Evolutionary conservation across 2,797 vertebrate species (phyloP).

Genomic region (Alosa sapidissima): DNA sequence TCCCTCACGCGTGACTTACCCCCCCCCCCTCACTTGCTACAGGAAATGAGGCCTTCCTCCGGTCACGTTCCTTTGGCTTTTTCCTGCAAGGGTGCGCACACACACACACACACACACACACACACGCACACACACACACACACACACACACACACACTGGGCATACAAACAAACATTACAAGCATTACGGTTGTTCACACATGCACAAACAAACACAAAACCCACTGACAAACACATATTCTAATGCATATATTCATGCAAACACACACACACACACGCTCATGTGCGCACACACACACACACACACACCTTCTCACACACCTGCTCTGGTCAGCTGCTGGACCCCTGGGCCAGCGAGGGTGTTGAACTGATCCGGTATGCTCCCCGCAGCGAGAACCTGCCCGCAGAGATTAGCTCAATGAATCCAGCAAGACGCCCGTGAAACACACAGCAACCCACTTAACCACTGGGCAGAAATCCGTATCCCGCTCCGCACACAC

Average conservation of each 20-base stretch:
- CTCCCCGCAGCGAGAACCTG: conserved; percentile 27
- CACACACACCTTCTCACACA: conserved; percentile 28
- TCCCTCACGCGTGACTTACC: conserved; percentile 2
- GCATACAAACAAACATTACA: too few relatives aligned
- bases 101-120: conserved; percentile 3
- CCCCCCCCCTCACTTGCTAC: not conserved
- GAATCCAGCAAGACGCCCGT: not conserved
- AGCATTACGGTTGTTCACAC: not conserved
- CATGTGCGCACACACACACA: conserved; percentile 23
- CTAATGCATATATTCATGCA: not conserved
- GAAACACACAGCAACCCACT: not conserved
- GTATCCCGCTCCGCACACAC: not conserved
- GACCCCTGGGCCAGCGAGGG: conserved; percentile 35
- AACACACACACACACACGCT: not conserved
- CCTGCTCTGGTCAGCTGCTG: conserved; percentile 22
- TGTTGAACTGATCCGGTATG: conserved; percentile 34
- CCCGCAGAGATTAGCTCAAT: conserved; percentile 29
- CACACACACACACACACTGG: not conserved
- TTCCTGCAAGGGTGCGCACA: not conserved
- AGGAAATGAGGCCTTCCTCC: conserved; percentile 32
- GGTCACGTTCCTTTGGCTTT: not conserved
- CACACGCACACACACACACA: not conserved
- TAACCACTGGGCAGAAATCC: not conserved
- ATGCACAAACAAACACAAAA: conserved; percentile 1
- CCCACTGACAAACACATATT: conserved; percentile 21